Base-by-base conservation (phyloP, 2,797 vertebrate genomes). In the Callimico goeldii region DNA sequence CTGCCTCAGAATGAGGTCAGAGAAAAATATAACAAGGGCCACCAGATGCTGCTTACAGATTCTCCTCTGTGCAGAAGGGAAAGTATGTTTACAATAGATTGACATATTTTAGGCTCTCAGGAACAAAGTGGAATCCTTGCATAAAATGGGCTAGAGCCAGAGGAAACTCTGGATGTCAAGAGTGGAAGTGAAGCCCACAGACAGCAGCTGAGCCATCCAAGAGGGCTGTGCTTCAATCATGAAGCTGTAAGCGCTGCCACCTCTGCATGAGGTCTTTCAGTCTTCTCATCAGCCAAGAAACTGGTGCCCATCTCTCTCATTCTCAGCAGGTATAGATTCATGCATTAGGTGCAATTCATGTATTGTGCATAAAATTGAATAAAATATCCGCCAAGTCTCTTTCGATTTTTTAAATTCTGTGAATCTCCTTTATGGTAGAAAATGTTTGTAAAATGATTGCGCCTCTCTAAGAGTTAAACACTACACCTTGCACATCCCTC, bases 261-360 rank as follows among this genome's bases (percentile, higher is more conserved):
- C 36, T 50, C 52, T 2, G 3, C 0, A 7, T 0, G 0, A 10
- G 12, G 5, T 6, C 80, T 52, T 28, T 39, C 50, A 28, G 17
- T 22, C 36, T 41, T 36, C 57, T 76, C 48, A 5, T 7, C n/a
- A 28, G 28, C 26, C 33, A n/a, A 55, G 55, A 86, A 72, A 33
- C 41, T 6, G 22, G 19, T 7, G 3, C 17, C 85, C 70, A 58
- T 61, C 20, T 41, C 10, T 30, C 58, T 17, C 30, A 26, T 24
- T 30, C 46, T 83, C 84, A 43, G 61, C 52, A 58, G 19, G 19
- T 82, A 33, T 13, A 64, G 24, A 84, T 13, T 84, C 64, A 28
- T 11, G 24, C 70, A 46, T 2, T 76, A 26, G 26, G 7, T 84
- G 50, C 43, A 8, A 50, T 50, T 77, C 73, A 33, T 14, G 15